Percentiles rank a stretch among this genome's conserved stretches.
Conservation (phyloP, 2,888 invertebrate genomes). For the Slavum lentiscoides region DNA sequence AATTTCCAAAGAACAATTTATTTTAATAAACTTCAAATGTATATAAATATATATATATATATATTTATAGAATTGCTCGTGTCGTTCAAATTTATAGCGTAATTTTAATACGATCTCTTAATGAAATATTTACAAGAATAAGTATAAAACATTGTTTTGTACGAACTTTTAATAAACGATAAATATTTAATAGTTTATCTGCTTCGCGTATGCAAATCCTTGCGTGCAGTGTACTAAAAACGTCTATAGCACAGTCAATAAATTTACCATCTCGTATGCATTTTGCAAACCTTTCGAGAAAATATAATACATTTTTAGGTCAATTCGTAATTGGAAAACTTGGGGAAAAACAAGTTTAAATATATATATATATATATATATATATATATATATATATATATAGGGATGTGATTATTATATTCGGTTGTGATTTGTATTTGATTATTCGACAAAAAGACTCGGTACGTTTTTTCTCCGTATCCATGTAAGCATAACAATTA, state of each 20-base stretch:
- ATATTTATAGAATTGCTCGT: background rate
- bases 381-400: no score
- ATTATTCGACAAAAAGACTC: no score
- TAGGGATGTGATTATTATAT: no score
- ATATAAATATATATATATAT: background rate
- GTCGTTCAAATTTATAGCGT: background rate
- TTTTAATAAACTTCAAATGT: background rate
- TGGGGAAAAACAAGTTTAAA: background rate
- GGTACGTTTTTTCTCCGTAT: no score
- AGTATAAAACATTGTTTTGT: background rate
- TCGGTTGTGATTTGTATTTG: no score
- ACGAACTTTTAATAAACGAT: background rate
- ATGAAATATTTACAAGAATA: slow-evolving; percentile 5
- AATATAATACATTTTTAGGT: background rate
- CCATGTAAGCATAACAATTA: no score
- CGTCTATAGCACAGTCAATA: background rate
- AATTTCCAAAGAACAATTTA: background rate
- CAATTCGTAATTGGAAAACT: background rate
- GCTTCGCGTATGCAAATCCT: background rate
- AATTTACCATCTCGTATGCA: background rate
- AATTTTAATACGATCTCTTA: background rate
- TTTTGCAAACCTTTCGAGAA: background rate
- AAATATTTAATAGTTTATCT: slow-evolving; percentile 4
- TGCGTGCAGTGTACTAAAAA: background rate
- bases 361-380: no score